A percentile compares a stretch with the other conserved stretches of the same genome.
Evolutionary conservation across 2,888 invertebrate genomes (phyloP).

Genomic region (Idaea straminata): DNA sequence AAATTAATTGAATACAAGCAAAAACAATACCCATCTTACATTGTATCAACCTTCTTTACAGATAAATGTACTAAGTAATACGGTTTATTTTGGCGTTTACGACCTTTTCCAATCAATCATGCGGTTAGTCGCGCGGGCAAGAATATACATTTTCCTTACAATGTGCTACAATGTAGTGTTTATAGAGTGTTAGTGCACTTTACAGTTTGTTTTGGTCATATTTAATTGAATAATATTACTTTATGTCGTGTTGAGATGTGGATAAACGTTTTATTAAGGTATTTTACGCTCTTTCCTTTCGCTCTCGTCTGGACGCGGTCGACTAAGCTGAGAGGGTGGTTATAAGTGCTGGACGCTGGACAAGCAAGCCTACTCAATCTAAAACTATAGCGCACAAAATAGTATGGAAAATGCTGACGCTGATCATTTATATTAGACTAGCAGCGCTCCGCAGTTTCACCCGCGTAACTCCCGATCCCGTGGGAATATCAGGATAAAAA

Average conservation of each 20-base stretch:
- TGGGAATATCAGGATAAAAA: too few species aligned
- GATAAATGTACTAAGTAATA: neutral
- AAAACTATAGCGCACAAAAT: too few species aligned
- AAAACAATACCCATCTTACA: neutral
- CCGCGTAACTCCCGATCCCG: too few species aligned
- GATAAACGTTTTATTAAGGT: too few species aligned
- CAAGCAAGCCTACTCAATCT: too few species aligned
- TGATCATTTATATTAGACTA: too few species aligned
- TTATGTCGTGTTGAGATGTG: neutral
- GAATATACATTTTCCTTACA: constrained; percentile 6
- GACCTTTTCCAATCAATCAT: neutral
- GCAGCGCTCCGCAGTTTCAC: too few species aligned
- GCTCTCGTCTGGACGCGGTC: too few species aligned
- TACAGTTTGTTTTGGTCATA: constrained; percentile 3
- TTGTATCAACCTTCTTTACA: neutral
- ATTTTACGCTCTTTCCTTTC: too few species aligned
- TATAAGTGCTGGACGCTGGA: too few species aligned
- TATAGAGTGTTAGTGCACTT: constrained; percentile 9
- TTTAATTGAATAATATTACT: neutral
- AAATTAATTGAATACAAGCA: neutral
- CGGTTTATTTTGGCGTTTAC: neutral
- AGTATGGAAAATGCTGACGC: too few species aligned
- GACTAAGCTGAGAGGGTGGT: too few species aligned
- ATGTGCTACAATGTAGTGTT: constrained; percentile 13
- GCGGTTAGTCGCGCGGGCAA: neutral